Conservation (phyloP, 2,888 invertebrate species). For the Tuta absoluta region DNA sequence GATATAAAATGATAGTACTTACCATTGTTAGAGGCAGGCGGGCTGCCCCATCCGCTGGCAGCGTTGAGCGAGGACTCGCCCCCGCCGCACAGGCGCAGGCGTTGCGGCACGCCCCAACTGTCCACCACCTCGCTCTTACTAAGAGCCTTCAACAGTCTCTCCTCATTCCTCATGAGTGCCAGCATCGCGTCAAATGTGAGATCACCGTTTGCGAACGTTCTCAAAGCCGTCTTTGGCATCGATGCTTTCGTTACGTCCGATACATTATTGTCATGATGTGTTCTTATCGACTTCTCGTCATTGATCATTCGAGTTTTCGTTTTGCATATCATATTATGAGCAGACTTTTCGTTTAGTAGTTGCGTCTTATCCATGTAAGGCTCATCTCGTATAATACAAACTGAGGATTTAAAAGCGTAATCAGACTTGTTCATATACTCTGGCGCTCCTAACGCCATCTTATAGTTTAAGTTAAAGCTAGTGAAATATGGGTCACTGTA, state of each 20-base stretch:
- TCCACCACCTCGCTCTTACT: constrained; percentile 49
- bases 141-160: constrained; percentile 55
- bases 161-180: constrained; percentile 64
- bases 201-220: constrained; percentile 73
- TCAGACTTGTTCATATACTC: constrained; percentile 83
- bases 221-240: constrained; percentile 53
- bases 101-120: constrained; percentile 83
- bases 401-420: constrained; percentile 83
- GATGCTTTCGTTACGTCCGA: constrained; percentile 53
- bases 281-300: constrained; percentile 63
- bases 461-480: constrained; percentile 82
- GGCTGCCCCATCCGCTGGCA: constrained; percentile 89
- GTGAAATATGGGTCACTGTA: constrained; percentile 82
- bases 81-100: constrained; percentile 86
- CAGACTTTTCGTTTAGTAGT: constrained; percentile 71
- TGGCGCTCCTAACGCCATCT: constrained; percentile 80
- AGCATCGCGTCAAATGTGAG: constrained; percentile 75
- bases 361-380: constrained; percentile 70
- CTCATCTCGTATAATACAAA: constrained; percentile 80
- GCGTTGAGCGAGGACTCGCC: constrained; percentile 91
- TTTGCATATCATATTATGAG: constrained; percentile 69
- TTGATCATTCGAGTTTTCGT: constrained; percentile 70
- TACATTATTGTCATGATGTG: constrained; percentile 77
- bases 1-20: constrained; percentile 37
- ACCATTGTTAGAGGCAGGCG: constrained; percentile 85